Evolutionary conservation across 2,113 vertebrate genomes (phyloP).

Genomic region (Thinocorus orbignyianus): DNA sequence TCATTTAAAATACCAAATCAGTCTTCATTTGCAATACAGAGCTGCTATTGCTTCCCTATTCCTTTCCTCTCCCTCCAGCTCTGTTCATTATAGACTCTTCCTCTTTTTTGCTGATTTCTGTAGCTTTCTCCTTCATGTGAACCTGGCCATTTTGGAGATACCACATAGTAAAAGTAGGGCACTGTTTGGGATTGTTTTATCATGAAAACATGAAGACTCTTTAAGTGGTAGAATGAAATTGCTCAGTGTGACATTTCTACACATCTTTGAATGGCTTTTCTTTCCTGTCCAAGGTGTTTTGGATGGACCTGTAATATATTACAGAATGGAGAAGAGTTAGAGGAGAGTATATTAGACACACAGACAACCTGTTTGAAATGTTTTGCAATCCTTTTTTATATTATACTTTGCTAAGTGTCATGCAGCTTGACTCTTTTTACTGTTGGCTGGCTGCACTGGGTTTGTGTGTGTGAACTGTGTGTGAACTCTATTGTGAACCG

Average conservation of each 20-base stretch:
- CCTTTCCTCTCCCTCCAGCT: neutral
- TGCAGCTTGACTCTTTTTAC: neutral
- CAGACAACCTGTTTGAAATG: neutral
- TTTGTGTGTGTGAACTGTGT: neutral
- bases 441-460: neutral
- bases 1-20: neutral
- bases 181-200: neutral
- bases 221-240: neutral
- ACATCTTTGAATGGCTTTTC: neutral
- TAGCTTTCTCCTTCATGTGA: accelerated
- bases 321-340: neutral
- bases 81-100: neutral
- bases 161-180: neutral
- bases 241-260: neutral
- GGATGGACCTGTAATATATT: neutral
- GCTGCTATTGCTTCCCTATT: neutral
- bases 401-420: neutral
- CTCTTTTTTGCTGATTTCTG: neutral
- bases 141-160: neutral
- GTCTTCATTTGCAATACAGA: neutral
- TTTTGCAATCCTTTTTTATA: neutral
- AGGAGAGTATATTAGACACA: neutral
- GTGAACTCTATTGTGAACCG: neutral
- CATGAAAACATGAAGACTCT: neutral
- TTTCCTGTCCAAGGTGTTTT: neutral